Evolutionary conservation across 2,113 vertebrate genomes (phyloP).

Genomic region (Pteronura brasiliensis): DNA sequence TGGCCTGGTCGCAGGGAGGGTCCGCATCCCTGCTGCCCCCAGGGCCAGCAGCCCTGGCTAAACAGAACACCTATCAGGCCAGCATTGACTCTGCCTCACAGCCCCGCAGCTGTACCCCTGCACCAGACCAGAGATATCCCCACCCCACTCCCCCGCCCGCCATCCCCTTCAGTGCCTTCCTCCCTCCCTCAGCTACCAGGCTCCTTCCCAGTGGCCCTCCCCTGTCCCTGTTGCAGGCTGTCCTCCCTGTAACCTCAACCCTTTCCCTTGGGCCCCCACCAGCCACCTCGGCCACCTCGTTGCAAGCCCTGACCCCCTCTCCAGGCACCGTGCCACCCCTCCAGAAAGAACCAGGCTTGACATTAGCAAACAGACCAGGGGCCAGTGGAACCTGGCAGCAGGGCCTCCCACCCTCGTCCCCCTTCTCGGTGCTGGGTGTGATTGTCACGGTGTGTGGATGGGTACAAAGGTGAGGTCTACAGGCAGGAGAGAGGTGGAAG

Average conservation of each 20-base stretch:
- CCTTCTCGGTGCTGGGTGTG: neutral
- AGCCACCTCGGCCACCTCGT: neutral
- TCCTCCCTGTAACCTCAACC: neutral
- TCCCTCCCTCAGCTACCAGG: rapidly evolving
- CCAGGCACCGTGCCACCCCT: rapidly evolving
- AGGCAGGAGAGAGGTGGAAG: neutral
- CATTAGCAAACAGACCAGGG: neutral
- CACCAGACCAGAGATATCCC: neutral
- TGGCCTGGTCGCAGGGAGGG: neutral
- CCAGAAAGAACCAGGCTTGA: neutral
- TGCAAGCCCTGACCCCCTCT: neutral
- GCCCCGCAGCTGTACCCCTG: neutral
- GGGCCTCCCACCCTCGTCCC: neutral
- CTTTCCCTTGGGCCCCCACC: neutral
- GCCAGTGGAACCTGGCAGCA: neutral
- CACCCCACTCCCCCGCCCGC: neutral
- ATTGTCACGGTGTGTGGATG: neutral
- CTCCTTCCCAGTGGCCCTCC: neutral
- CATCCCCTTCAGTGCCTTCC: too few species aligned
- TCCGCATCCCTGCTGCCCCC: neutral
- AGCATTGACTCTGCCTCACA: neutral
- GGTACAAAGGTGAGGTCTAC: neutral
- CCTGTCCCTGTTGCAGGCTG: neutral
- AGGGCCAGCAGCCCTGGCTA: neutral
- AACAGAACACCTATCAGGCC: neutral